Evolutionary conservation across 2,888 invertebrate species (phyloP).

Genomic region (Microchrysa polita): DNA sequence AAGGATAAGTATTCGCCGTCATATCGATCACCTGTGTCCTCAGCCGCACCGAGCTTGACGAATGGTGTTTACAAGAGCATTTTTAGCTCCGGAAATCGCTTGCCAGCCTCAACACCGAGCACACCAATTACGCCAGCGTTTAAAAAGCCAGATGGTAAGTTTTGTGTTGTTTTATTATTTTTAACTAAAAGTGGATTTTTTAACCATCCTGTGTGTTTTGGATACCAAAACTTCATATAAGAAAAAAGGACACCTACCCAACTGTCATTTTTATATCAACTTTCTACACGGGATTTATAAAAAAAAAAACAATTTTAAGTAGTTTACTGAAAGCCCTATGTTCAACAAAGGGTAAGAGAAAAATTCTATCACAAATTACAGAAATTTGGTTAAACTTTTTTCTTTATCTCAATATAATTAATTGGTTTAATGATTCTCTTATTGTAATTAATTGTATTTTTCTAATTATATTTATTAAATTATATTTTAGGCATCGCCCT

Average conservation of each 20-base stretch:
- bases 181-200: background rate
- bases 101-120: background rate
- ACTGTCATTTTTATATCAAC: too few species aligned
- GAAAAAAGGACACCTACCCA: too few species aligned
- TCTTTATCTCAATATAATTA: too few species aligned
- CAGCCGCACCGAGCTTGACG: constrained; percentile 28
- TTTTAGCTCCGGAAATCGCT: constrained; percentile 48
- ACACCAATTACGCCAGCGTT: background rate
- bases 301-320: too few species aligned
- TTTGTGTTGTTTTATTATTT: background rate
- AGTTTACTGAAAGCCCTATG: too few species aligned
- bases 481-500: constrained; percentile 49
- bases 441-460: too few species aligned
- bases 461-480: background rate
- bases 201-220: background rate
- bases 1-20: constrained; percentile 52
- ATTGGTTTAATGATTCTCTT: too few species aligned
- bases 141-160: constrained; percentile 46
- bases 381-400: too few species aligned
- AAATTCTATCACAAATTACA: too few species aligned
- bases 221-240: too few species aligned
- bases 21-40: constrained; percentile 56
- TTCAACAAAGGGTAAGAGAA: too few species aligned
- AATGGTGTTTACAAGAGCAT: constrained; percentile 59
- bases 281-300: too few species aligned